Evolutionary conservation across 2,888 invertebrate species (phyloP).

Genomic region (Agrilus mali): DNA sequence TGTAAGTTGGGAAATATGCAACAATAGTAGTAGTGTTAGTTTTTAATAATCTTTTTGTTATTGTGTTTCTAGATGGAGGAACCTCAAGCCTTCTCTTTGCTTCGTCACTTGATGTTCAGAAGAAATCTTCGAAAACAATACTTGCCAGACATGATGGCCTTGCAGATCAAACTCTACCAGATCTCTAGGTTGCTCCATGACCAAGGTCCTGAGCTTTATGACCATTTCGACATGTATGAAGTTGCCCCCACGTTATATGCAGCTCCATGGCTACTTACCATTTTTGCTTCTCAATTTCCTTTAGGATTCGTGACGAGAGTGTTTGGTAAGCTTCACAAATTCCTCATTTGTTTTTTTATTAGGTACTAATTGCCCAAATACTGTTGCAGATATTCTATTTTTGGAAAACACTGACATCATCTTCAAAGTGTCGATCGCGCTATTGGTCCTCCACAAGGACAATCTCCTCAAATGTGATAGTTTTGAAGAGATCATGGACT

Average conservation of each 20-base stretch:
- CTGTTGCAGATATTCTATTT: slow-evolving; percentile 69
- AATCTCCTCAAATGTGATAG: slow-evolving; percentile 72
- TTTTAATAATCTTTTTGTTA: slow-evolving; percentile 4
- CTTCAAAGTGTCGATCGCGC: slow-evolving; percentile 76
- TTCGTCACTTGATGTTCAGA: slow-evolving; percentile 85
- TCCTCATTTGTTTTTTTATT: not conserved
- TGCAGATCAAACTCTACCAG: slow-evolving; percentile 84
- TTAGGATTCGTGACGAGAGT: slow-evolving; percentile 89
- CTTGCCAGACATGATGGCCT: slow-evolving; percentile 86
- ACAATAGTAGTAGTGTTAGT: too few species aligned
- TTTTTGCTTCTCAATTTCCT: slow-evolving; percentile 94
- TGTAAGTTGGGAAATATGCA: slow-evolving; percentile 44
- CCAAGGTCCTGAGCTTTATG: slow-evolving; percentile 71
- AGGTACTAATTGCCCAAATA: slow-evolving; percentile 2
- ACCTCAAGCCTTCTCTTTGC: slow-evolving; percentile 73
- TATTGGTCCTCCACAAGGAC: slow-evolving; percentile 75
- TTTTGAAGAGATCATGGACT: slow-evolving; percentile 90
- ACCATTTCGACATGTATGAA: slow-evolving; percentile 77
- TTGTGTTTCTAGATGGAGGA: slow-evolving; percentile 82
- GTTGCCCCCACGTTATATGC: slow-evolving; percentile 91
- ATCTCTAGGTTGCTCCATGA: slow-evolving; percentile 85
- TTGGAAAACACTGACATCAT: slow-evolving; percentile 82
- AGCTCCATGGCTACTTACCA: slow-evolving; percentile 91
- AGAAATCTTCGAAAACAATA: slow-evolving; percentile 81
- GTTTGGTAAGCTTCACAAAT: slow-evolving; percentile 51